Base-by-base conservation (phyloP, 2,888 invertebrate species). In the Homarus gammarus region DNA sequence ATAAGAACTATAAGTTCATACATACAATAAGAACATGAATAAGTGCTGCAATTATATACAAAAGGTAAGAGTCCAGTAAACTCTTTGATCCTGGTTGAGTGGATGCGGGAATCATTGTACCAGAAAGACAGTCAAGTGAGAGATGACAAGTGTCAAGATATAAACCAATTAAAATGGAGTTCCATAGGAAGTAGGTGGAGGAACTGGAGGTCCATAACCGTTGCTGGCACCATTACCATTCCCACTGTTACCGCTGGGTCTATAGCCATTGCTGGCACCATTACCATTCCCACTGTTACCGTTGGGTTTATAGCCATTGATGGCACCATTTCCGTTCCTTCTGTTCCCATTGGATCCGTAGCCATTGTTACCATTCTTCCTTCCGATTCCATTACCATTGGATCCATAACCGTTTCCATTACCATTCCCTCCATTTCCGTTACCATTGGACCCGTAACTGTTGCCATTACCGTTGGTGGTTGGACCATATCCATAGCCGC, bases 171-270 rank as follows among this genome's bases (percentile, higher is more conserved):
- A 56, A 56, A 56, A 56, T 18, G 56, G 56, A 56, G 56, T 56
- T 2, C 56, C 56, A 56, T 56, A 56, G 56, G 56, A 10, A 56
- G 12, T 1, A 22, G 56, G 22, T 15, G 56, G 56, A 56, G 56
- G 3, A 56, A 27, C 27, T n/a, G 83, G 73, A 1, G 84, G 44
- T 8, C 22, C 40, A 33, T 83, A 83, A 12, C 73, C 44, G 36
- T 84, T 73, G 51, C 84, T 73, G 10, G 81, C 51, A 40, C 81
- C 81, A 22, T 81, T 81, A 2, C 81, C 81, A 27, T 81, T 81
- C 64, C 61, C 22, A n/a, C 77, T 27, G 36, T 73, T 40, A 36
- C 73, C 73, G n/a, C 38, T 36, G 36, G 56, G 22, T 56, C 56
- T 1, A 56, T 56, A 56, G 22, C 56, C 6, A 56, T 56, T 56